Percentiles rank a stretch among this genome's conserved stretches.
Conservation (phyloP, 1,140 invertebrate genomes). For the Panagrolaimus sp. region DNA sequence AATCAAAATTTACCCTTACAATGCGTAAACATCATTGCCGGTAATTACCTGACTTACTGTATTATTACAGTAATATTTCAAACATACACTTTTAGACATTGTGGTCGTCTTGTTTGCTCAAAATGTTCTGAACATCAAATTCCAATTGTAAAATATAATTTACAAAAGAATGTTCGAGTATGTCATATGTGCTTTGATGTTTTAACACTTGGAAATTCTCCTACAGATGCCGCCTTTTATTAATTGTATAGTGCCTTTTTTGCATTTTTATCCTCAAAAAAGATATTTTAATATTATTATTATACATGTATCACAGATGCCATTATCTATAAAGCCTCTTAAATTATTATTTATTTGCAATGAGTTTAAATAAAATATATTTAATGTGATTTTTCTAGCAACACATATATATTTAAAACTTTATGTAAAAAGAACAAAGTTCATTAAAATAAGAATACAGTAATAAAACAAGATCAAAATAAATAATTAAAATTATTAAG, state of each 20-base stretch:
- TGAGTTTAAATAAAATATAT: no score
- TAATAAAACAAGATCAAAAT: not conserved
- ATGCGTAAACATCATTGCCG: slow-evolving; percentile 91
- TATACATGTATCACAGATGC: not conserved
- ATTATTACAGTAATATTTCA: no score
- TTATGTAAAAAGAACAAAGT: no score
- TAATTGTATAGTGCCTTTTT: not conserved
- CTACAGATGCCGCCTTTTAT: not conserved
- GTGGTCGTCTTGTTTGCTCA: slow-evolving; percentile 81
- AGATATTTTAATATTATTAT: not conserved
- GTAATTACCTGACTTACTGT: no score
- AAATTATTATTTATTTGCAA: not conserved
- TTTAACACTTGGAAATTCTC: slow-evolving; percentile 63
- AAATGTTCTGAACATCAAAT: slow-evolving; percentile 88
- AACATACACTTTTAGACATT: slow-evolving; percentile 64
- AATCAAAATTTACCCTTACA: slow-evolving; percentile 80
- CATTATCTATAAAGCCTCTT: not conserved
- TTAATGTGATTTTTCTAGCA: slow-evolving; percentile 65
- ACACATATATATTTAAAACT: not conserved
- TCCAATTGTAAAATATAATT: slow-evolving; percentile 85
- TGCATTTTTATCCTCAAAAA: not conserved
- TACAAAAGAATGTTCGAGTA: slow-evolving; percentile 85
- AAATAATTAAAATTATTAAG: not conserved
- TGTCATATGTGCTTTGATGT: slow-evolving; percentile 80
- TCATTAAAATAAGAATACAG: no score